These are phyloP conservation scores for Erebia aethiops DNA, from an alignment of 2,888 invertebrate genomes.

Conservation along the genomic window DNA sequence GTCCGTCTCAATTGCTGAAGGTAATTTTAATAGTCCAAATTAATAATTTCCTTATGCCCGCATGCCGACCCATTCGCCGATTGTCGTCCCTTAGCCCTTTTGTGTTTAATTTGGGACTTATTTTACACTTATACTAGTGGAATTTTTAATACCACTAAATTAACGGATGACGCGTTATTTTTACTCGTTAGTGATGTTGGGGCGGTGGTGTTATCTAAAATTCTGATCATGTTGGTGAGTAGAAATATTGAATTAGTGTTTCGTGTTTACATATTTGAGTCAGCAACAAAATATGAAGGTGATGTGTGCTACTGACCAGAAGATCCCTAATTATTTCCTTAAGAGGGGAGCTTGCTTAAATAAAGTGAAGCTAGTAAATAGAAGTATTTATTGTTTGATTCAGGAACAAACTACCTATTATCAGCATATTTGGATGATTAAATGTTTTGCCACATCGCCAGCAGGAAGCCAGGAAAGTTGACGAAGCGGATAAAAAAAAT, in stretches of 20 bases:
- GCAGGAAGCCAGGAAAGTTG: no score
- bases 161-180: conserved; percentile 27
- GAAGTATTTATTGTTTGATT: no score
- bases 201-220: neutral
- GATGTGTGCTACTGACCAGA: no score
- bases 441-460: no score
- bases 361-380: no score
- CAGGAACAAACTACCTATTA: no score
- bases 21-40: conserved; percentile 57
- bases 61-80: conserved; percentile 46
- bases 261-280: no score
- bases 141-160: conserved; percentile 45
- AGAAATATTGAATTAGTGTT: neutral
- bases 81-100: conserved; percentile 44
- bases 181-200: neutral
- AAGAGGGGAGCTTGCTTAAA: no score
- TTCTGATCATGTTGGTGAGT: neutral
- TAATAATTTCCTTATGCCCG: conserved; percentile 55
- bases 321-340: no score
- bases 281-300: no score
- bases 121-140: conserved; percentile 49
- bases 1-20: conserved; percentile 50
- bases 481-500: no score
- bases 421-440: no score
- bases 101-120: conserved; percentile 49